Evolutionary conservation across 1,140 invertebrate genomes (phyloP).

Genomic region (Matsumurasca onukii): DNA sequence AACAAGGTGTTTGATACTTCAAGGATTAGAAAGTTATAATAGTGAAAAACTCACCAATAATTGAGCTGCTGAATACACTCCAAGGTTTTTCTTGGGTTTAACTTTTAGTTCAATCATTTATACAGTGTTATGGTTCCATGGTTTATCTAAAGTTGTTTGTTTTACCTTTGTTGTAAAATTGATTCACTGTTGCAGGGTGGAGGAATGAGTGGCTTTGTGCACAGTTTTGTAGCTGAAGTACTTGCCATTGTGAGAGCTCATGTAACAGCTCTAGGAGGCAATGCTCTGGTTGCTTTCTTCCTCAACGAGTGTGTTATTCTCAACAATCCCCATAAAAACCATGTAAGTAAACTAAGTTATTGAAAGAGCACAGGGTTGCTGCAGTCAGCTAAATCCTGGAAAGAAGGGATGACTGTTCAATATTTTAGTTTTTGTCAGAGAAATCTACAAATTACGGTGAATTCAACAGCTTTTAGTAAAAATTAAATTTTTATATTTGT

Average conservation of each 20-base stretch:
- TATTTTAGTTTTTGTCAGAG: neutral
- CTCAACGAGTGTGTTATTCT: conserved; percentile 88
- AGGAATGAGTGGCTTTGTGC: conserved; percentile 90
- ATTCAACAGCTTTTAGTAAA: conserved; percentile 15
- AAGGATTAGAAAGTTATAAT: too few relatives aligned
- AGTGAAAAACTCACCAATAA: too few relatives aligned
- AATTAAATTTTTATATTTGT: too few relatives aligned
- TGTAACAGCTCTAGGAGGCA: conserved; percentile 90
- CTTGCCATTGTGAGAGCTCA: conserved; percentile 90
- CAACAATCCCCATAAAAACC: conserved; percentile 94
- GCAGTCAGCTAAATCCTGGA: neutral
- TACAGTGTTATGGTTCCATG: too few relatives aligned
- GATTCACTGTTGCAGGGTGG: conserved; percentile 68
- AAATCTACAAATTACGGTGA: neutral
- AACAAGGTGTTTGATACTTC: too few relatives aligned
- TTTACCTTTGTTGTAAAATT: too few relatives aligned
- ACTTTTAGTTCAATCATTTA: too few relatives aligned
- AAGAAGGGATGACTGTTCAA: neutral
- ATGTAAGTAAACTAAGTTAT: conserved; percentile 59
- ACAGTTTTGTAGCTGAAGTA: conserved; percentile 89
- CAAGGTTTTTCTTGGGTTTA: too few relatives aligned
- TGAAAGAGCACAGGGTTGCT: conserved; percentile 1
- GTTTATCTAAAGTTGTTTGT: too few relatives aligned
- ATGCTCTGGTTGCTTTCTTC: conserved; percentile 92
- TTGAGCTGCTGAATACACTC: too few relatives aligned